Evolutionary conservation across 2,888 invertebrate genomes (phyloP).

Genomic region (Rhorus exstirpatorius): DNA sequence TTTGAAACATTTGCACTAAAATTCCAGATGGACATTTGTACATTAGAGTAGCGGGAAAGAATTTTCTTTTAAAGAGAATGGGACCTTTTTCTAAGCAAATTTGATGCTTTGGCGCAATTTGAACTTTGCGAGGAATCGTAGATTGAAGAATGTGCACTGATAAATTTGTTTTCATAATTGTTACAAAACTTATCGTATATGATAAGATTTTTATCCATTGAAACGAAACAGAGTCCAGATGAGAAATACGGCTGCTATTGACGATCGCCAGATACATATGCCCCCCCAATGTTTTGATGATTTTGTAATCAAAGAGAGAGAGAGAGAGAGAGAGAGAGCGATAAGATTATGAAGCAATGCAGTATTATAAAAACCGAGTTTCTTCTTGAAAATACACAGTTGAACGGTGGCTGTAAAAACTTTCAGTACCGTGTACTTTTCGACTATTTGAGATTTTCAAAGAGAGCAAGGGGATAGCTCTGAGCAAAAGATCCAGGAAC

Average conservation of each 20-base stretch:
- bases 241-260: background rate
- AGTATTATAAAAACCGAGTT: background rate
- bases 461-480: too few relatives aligned
- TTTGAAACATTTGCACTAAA: too few relatives aligned
- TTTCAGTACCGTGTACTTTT: background rate
- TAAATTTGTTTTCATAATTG: too few relatives aligned
- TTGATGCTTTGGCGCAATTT: too few relatives aligned
- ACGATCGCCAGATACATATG: conserved; percentile 11
- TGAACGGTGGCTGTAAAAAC: background rate
- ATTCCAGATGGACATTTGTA: too few relatives aligned
- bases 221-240: background rate
- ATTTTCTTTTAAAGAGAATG: too few relatives aligned
- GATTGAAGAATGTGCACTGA: too few relatives aligned
- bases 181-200: too few relatives aligned
- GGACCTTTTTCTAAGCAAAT: too few relatives aligned
- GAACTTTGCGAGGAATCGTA: too few relatives aligned
- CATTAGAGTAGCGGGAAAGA: too few relatives aligned
- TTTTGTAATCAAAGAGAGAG: conserved; percentile 1
- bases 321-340: background rate
- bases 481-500: background rate
- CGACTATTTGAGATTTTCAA: background rate
- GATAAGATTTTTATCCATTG: too few relatives aligned
- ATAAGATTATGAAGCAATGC: background rate
- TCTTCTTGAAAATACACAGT: background rate
- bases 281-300: background rate